These are phyloP conservation scores for Diuraphis noxia DNA, from an alignment of 1,140 invertebrate genomes.

Conservation along the genomic window DNA sequence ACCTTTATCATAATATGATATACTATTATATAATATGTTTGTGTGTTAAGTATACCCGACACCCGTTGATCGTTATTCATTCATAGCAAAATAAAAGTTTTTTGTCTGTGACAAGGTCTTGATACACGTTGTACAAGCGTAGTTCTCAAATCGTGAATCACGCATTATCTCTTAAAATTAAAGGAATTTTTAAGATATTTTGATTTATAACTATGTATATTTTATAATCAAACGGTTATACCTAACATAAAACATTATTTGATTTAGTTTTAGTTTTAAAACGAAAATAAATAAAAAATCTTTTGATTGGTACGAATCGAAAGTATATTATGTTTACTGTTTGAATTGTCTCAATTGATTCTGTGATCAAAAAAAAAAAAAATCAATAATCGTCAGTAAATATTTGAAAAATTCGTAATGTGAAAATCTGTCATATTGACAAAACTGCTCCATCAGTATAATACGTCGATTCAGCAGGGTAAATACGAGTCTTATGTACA, in stretches of 20 bases:
- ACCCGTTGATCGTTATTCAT: neutral
- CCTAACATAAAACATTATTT: neutral
- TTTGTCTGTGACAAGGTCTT: neutral
- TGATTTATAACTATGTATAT: neutral
- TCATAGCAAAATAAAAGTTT: neutral
- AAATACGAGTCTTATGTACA: neutral
- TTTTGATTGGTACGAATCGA: too few relatives aligned
- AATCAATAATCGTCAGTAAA: neutral
- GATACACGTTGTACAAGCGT: neutral
- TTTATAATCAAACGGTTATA: neutral
- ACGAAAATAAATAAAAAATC: neutral
- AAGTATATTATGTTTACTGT: neutral
- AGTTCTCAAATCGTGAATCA: neutral
- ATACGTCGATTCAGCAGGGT: neutral
- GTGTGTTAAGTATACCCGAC: neutral
- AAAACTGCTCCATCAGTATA: neutral
- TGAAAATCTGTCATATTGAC: neutral
- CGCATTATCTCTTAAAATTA: neutral
- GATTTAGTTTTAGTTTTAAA: neutral
- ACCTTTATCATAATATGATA: neutral
- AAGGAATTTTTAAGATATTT: neutral
- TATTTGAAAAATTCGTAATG: neutral
- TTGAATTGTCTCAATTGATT: neutral
- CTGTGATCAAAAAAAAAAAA: neutral
- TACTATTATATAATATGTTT: neutral